Evolutionary conservation across 2,113 vertebrate species (phyloP).

Genomic region (Diadophis punctatus): DNA sequence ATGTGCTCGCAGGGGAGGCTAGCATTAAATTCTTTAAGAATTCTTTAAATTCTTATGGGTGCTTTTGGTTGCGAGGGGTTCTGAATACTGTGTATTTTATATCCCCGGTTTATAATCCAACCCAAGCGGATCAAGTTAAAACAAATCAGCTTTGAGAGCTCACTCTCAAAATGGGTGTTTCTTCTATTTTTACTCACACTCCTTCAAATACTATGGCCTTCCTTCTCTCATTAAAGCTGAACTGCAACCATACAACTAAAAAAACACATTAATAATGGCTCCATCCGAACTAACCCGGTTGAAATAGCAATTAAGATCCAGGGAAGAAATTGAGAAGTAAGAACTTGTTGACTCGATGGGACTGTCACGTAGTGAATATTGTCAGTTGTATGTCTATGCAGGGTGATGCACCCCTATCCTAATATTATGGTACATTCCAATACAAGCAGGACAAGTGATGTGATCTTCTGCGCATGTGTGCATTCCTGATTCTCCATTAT

Average conservation of each 20-base stretch:
- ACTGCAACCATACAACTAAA: no score
- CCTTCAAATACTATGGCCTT: no score
- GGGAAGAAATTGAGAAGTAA: neutral
- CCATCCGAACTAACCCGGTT: neutral
- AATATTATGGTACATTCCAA: no score
- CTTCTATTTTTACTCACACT: no score
- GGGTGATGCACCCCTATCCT: no score
- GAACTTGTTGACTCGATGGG: neutral
- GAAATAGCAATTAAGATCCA: neutral
- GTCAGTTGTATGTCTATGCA: no score
- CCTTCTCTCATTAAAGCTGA: no score
- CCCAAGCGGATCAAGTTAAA: conserved; percentile 1
- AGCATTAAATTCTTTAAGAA: neutral
- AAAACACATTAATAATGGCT: no score
- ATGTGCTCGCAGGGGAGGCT: neutral
- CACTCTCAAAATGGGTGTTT: neutral
- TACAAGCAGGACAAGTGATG: no score
- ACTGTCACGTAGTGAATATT: no score
- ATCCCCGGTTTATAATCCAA: conserved; percentile 8
- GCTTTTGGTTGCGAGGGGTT: conserved; percentile 13
- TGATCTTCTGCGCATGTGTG: no score
- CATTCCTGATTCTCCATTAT: no score
- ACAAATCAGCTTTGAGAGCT: neutral
- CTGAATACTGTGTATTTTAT: neutral
- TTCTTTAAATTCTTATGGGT: neutral